phyloP scores from a whole-genome alignment of 1,140 invertebrate genomes.

The Harlomillsia oculata region DNA sequence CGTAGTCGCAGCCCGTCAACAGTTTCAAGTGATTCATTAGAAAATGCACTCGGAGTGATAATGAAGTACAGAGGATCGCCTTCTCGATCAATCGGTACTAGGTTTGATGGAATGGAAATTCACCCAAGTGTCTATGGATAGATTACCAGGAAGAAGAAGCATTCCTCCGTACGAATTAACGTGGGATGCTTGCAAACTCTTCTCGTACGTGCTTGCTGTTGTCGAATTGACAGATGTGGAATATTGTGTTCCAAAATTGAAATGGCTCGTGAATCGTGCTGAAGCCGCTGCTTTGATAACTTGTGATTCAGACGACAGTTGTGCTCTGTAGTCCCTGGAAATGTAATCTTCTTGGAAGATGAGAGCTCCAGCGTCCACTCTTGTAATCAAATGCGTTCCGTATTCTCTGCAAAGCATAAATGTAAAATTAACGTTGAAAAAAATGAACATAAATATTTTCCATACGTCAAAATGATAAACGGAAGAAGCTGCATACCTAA shows the following conservation, averaged over 20 bases:
- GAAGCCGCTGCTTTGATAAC: neutral
- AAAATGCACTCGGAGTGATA: conserved; percentile 1
- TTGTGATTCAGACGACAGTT: neutral
- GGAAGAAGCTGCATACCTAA: too few species aligned
- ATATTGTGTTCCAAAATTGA: neutral
- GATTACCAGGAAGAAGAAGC: neutral
- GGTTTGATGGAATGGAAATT: neutral
- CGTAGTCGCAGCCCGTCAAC: neutral
- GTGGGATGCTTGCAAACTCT: neutral
- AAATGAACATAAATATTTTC: too few species aligned
- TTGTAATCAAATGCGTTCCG: conserved; percentile 3
- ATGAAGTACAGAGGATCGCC: neutral
- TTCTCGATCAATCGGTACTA: conserved; percentile 1
- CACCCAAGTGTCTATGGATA: neutral
- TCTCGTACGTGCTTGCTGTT: neutral
- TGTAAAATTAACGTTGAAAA: too few species aligned
- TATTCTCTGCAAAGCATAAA: too few species aligned
- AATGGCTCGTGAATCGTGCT: neutral
- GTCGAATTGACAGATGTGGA: neutral
- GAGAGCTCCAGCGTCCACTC: conserved; percentile 3
- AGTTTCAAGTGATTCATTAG: neutral
- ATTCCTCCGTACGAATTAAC: neutral
- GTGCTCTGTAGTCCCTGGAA: neutral
- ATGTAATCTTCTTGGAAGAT: conserved; percentile 8
- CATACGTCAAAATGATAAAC: too few species aligned